These are phyloP conservation scores for Hoplodrina blanda DNA, from an alignment of 2,888 invertebrate genomes.

Conservation along the genomic window DNA sequence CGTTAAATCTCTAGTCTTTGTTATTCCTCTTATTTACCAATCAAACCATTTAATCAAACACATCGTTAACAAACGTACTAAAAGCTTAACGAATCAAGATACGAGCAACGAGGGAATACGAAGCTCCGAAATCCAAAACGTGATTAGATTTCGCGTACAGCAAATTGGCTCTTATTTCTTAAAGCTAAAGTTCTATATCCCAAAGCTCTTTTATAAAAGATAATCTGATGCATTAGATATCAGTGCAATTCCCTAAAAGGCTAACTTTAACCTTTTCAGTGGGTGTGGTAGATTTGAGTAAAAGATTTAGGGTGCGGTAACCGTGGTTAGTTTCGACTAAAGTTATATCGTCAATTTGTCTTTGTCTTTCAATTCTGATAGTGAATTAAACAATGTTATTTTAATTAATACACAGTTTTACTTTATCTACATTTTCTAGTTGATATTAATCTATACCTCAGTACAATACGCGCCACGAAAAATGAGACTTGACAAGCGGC, in stretches of 20 bases:
- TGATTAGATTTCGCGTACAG: not conserved
- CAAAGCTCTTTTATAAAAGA: constrained; percentile 8
- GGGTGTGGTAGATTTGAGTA: constrained; percentile 60
- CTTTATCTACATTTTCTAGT: not conserved
- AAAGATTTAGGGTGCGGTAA: constrained; percentile 57
- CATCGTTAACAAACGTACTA: constrained; percentile 21
- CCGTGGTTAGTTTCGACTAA: constrained; percentile 15
- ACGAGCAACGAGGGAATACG: constrained; percentile 5
- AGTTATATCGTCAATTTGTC: constrained; percentile 49
- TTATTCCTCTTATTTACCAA: constrained; percentile 23
- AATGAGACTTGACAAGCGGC: too few relatives aligned
- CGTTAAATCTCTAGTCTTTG: not conserved
- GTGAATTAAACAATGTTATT: not conserved
- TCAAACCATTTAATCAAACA: constrained; percentile 28
- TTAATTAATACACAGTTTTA: not conserved
- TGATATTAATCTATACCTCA: constrained; percentile 1
- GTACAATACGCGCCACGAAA: too few relatives aligned
- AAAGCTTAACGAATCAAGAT: constrained; percentile 52
- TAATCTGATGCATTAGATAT: constrained; percentile 54
- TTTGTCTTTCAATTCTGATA: constrained; percentile 52
- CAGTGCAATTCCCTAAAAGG: constrained; percentile 58
- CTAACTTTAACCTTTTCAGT: constrained; percentile 61
- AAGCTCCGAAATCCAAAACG: constrained; percentile 27
- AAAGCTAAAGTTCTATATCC: constrained; percentile 18
- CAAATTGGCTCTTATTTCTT: constrained; percentile 26